Evolutionary conservation across 2,797 vertebrate genomes (phyloP).

Genomic region (Acanthurus lineatus): DNA sequence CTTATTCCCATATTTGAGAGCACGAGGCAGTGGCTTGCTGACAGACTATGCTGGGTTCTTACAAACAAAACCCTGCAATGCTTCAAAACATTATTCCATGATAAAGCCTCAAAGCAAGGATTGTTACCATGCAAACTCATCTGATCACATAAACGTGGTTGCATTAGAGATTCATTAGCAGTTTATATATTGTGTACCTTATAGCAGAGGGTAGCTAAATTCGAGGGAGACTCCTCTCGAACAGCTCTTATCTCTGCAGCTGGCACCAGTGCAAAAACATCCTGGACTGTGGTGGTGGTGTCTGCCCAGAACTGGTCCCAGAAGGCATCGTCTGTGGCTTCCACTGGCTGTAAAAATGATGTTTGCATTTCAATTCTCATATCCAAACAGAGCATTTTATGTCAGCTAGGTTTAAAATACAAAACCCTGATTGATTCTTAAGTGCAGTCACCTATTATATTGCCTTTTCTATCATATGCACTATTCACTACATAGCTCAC

Average conservation of each 20-base stretch:
- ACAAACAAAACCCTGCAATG: slow-evolving; percentile 3
- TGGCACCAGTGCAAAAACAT: slow-evolving; percentile 97
- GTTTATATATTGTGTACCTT: slow-evolving; percentile 85
- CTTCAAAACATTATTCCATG: slow-evolving; percentile 15
- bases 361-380: slow-evolving; percentile 23
- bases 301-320: slow-evolving; percentile 99
- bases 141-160: not conserved
- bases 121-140: not conserved
- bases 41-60: slow-evolving; percentile 44
- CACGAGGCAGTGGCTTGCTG: slow-evolving; percentile 37
- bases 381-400: slow-evolving; percentile 6
- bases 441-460: slow-evolving; percentile 1
- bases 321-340: slow-evolving; percentile 97
- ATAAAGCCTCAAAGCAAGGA: not conserved
- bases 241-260: slow-evolving; percentile 98
- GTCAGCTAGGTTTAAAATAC: not conserved
- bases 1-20: slow-evolving; percentile 69
- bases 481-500: slow-evolving; percentile 14
- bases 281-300: slow-evolving; percentile 95
- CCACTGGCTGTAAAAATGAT: slow-evolving; percentile 89
- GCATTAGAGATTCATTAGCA: not conserved
- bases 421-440: slow-evolving; percentile 1
- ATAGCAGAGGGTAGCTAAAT: slow-evolving; percentile 97
- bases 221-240: slow-evolving; percentile 97
- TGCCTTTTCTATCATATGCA: slow-evolving; percentile 5